These are phyloP conservation scores for Acleris cristana DNA, from an alignment of 2,888 invertebrate genomes.

Conservation along the genomic window DNA sequence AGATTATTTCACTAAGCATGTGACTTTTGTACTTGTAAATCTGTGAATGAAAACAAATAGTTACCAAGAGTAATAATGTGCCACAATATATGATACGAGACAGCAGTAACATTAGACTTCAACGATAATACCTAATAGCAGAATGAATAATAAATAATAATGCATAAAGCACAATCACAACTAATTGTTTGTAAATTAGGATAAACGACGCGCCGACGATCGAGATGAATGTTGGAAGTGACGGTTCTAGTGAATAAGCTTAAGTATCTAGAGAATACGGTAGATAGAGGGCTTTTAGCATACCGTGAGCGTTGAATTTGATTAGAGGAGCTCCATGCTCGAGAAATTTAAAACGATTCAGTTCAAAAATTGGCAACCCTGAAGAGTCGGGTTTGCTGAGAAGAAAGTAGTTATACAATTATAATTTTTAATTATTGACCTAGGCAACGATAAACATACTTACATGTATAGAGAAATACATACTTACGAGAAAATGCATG, in stretches of 20 bases:
- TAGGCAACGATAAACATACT: no score
- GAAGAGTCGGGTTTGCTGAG: background rate
- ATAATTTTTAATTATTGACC: no score
- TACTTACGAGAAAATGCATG: no score
- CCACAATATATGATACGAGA: no score
- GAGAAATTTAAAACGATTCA: background rate
- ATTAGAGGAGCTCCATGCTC: conserved; percentile 2
- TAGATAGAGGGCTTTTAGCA: conserved; percentile 30
- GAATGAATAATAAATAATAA: no score
- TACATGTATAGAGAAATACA: no score
- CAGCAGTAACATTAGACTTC: no score
- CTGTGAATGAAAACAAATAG: no score
- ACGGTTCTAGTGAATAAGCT: conserved; percentile 26
- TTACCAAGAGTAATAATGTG: no score
- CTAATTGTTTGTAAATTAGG: conserved; percentile 27
- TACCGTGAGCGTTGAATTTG: conserved; percentile 23
- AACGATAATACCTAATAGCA: no score
- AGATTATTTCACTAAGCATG: no score
- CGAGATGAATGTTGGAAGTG: conserved; percentile 19
- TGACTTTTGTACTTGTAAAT: no score
- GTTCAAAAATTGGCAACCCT: background rate
- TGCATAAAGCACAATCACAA: background rate
- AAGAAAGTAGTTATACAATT: background rate
- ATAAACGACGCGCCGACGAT: conserved; percentile 16
- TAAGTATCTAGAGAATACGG: conserved; percentile 15